A percentile compares a stretch with the other conserved stretches of the same genome.
Evolutionary conservation across 2,797 vertebrate genomes (phyloP).

Genomic region (Caiman crocodilus): DNA sequence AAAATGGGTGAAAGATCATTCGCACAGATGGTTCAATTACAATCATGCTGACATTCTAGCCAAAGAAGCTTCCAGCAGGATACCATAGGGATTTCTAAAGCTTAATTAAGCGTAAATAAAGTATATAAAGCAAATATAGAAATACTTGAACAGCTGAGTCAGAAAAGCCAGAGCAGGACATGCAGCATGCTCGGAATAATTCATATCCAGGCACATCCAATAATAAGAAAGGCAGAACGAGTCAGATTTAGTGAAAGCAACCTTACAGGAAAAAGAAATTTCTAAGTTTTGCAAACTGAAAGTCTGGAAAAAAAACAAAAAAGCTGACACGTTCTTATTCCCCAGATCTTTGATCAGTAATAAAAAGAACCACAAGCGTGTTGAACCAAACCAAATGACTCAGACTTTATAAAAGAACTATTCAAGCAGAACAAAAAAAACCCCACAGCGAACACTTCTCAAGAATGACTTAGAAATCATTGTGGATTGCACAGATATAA

Average conservation of each 20-base stretch:
- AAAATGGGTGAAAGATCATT: conserved; percentile 21
- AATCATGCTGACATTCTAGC: background rate
- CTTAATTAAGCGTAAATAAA: fast-evolving
- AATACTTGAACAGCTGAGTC: background rate
- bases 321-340: conserved; percentile 5
- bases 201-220: background rate
- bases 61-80: background rate
- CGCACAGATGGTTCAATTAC: conserved; percentile 4
- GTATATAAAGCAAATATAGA: background rate
- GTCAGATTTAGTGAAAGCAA: conserved; percentile 17
- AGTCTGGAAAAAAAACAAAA: background rate
- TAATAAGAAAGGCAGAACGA: background rate
- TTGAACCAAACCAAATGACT: conserved; percentile 1
- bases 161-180: background rate
- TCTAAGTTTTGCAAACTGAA: background rate
- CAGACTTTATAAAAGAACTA: background rate
- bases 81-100: background rate
- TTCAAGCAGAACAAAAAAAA: fast-evolving
- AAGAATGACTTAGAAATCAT: background rate
- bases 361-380: background rate
- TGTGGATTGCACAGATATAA: background rate
- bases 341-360: conserved; percentile 1
- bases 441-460: background rate
- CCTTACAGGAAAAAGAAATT: background rate
- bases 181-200: background rate